Evolutionary conservation across 2,113 vertebrate genomes (phyloP).

Genomic region (Sorex araneus): DNA sequence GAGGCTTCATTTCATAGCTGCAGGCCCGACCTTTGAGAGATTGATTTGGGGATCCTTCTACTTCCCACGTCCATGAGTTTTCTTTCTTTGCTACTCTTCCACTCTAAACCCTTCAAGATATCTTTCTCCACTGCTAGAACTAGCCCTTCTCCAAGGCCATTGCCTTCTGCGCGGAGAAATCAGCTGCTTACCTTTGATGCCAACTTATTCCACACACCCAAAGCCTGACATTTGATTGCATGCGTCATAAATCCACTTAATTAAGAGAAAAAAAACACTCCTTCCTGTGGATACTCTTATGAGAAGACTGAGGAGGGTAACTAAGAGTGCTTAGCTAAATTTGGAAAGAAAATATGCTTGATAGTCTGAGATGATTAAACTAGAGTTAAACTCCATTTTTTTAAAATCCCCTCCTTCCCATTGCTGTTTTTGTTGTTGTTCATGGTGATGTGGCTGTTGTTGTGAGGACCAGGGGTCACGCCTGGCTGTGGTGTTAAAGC

Average conservation of each 20-base stretch:
- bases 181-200: not conserved
- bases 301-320: not conserved
- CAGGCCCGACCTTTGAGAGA: not conserved
- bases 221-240: not conserved
- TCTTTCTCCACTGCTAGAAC: not conserved
- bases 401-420: too few species aligned
- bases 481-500: too few species aligned
- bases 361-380: conserved; percentile 34
- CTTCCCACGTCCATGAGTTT: not conserved
- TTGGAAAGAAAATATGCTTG: not conserved
- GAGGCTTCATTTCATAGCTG: conserved; percentile 15
- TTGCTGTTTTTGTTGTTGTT: too few species aligned
- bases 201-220: not conserved
- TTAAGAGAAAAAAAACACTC: not conserved
- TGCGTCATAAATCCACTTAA: not conserved
- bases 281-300: conserved; percentile 9
- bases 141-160: not conserved
- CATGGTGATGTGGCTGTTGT: too few species aligned
- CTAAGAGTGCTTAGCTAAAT: not conserved
- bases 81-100: not conserved
- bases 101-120: not conserved
- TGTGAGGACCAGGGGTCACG: too few species aligned
- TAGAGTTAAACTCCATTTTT: too few species aligned
- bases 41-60: not conserved
- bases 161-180: not conserved